Conservation (phyloP, 64 coral and sea anemone genomes). For the Montipora sp. region DNA sequence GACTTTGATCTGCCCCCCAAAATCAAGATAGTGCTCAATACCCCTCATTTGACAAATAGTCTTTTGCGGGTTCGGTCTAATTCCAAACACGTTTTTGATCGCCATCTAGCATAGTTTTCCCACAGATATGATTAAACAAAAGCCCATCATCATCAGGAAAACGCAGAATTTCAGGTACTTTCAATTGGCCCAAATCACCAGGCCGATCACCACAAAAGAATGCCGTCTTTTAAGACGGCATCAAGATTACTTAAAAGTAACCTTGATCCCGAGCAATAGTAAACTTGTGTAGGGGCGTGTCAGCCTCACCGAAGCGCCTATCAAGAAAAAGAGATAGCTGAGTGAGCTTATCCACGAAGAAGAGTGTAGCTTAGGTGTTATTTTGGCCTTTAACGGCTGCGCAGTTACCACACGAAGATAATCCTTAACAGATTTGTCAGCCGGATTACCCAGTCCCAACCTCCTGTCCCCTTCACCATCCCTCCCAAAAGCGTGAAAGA, state of each 20-base stretch:
- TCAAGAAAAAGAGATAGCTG: neutral
- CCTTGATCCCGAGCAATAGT: slow-evolving; percentile 46
- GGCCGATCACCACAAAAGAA: slow-evolving; percentile 49
- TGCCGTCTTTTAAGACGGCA: no score
- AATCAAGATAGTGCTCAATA: no score
- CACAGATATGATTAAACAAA: slow-evolving; percentile 37
- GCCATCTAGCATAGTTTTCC: slow-evolving; percentile 27
- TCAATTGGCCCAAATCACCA: slow-evolving; percentile 20
- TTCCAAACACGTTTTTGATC: slow-evolving; percentile 34
- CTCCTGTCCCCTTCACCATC: neutral
- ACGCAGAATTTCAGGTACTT: slow-evolving; percentile 32
- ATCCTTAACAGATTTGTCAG: slow-evolving; percentile 52
- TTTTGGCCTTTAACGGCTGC: neutral
- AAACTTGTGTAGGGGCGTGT: slow-evolving; percentile 11
- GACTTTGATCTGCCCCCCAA: no score
- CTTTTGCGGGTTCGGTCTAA: slow-evolving; percentile 10
- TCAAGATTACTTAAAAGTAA: no score
- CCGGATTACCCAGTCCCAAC: slow-evolving; percentile 51
- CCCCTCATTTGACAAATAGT: no score
- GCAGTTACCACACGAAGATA: slow-evolving; percentile 42
- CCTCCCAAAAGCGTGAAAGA: neutral
- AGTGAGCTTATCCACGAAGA: neutral
- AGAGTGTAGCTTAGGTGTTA: slow-evolving; percentile 40
- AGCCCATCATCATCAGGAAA: slow-evolving; percentile 52
- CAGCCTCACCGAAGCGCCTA: neutral